Evolutionary conservation across 1,140 invertebrate genomes (phyloP).

Genomic region (Steinernema feltiae): DNA sequence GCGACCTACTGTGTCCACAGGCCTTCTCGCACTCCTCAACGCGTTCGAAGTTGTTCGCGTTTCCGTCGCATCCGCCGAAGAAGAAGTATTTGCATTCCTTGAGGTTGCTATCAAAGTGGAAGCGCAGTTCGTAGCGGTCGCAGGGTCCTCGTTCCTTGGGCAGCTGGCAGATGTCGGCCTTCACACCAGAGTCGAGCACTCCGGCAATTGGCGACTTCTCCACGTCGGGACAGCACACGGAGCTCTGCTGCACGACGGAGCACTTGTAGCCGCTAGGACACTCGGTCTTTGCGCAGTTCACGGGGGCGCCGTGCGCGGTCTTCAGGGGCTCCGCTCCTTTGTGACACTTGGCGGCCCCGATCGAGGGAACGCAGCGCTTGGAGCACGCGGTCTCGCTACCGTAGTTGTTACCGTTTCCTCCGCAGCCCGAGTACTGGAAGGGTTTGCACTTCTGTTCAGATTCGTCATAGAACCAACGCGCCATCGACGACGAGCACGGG

Average conservation of each 20-base stretch:
- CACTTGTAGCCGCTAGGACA: constrained; percentile 51
- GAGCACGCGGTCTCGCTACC: constrained; percentile 46
- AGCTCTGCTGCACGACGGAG: constrained; percentile 30
- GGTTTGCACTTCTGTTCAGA: constrained; percentile 34
- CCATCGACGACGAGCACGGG: constrained; percentile 38
- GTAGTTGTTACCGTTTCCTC: constrained; percentile 59
- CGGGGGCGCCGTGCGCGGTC: constrained; percentile 34
- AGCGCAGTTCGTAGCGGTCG: constrained; percentile 54
- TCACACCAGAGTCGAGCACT: not conserved
- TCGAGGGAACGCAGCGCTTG: constrained; percentile 42
- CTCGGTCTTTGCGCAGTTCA: constrained; percentile 48
- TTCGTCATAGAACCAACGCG: constrained; percentile 49
- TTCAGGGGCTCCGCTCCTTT: constrained; percentile 39
- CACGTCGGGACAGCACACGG: constrained; percentile 50
- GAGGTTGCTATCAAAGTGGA: constrained; percentile 52
- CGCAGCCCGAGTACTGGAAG: constrained; percentile 57
- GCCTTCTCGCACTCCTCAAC: constrained; percentile 75
- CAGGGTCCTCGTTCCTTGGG: constrained; percentile 56
- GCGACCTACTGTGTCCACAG: constrained; percentile 65
- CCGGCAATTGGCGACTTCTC: constrained; percentile 29
- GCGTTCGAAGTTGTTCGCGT: constrained; percentile 73
- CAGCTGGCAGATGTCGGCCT: constrained; percentile 37
- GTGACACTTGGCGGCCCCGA: constrained; percentile 34
- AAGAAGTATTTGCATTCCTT: constrained; percentile 69
- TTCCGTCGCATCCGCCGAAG: constrained; percentile 77